Evolutionary conservation across 2,113 vertebrate genomes (phyloP), one percentile per base, ranked within the genome.

Genomic region (Malurus cyaneus): DNA sequence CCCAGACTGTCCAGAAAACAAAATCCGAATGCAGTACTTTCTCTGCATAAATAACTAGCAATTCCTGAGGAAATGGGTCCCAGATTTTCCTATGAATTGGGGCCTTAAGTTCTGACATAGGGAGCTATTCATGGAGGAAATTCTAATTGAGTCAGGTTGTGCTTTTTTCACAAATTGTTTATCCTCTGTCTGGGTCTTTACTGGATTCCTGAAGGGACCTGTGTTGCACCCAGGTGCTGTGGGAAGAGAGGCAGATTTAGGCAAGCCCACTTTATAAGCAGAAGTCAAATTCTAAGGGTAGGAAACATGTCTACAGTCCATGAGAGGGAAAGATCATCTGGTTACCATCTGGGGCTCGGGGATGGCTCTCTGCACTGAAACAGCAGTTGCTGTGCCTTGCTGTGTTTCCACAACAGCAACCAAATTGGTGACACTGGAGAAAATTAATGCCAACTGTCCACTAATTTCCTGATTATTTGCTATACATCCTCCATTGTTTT

Each of bases 21-120:
- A 80, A 92, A 96, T 88, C 90, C 96, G 85, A 97, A 88, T 61
- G 69, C 60, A 88, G 60, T 41, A 36, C 25, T 94, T 93, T 92
- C 71, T 94, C 70, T 92, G 62, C 12, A 0, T 74, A 95, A 96
- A 92, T 80, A 96, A 80, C 86, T 50, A 78, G 94, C 70, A 96
- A 84, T 95, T 96, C 95, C 94, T 93, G 82, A 94, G 96, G 93
- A 96, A 96, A 96, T 95, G 82, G 88, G 85, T 95, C 92, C 93
- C 95, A 97, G 95, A 93, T 96, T 97, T 96, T 76, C 41, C 85
- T 56, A 56, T 96, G 96, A 96, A 97, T 90, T 86, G 85, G 31
- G 44, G 93, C 92, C 94, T 96, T 96, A 96, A 95, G 34, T 95
- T 92, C 90, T 94, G 92, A 95, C 94, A 97, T 93, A 97, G 92